A percentile compares a stretch with the other conserved stretches of the same genome.
Conservation (phyloP, 92 coral and sea anemone species). For the Actinostola sp. region DNA sequence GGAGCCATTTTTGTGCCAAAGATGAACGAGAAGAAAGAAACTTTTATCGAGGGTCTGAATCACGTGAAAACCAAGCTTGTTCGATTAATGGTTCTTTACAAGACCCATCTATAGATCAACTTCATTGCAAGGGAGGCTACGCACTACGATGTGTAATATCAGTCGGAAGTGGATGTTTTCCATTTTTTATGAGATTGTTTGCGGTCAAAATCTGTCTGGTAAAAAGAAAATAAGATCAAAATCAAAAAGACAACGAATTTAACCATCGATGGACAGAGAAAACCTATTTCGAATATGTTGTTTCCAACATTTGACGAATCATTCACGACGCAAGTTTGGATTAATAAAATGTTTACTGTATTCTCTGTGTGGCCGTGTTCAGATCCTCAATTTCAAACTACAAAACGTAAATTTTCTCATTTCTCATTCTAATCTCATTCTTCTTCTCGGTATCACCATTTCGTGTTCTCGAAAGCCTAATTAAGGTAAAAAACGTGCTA, state of each 20-base stretch:
- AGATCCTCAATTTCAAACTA: background rate
- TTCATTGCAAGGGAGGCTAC: conserved; percentile 54
- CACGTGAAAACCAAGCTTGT: conserved; percentile 40
- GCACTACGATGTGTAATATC: conserved; percentile 56
- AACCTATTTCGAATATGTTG: no score
- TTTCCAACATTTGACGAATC: no score
- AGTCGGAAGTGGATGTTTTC: conserved; percentile 33
- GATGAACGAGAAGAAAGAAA: conserved; percentile 50
- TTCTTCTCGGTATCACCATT: no score
- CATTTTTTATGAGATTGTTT: background rate
- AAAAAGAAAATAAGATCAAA: no score
- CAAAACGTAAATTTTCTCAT: background rate
- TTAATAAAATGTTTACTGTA: no score
- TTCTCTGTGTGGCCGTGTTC: no score
- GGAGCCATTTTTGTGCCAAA: conserved; percentile 57
- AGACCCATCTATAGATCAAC: conserved; percentile 34
- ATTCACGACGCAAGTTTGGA: no score
- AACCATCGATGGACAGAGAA: no score
- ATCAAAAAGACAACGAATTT: no score
- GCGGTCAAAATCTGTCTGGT: background rate
- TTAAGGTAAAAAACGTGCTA: no score
- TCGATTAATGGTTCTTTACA: conserved; percentile 46
- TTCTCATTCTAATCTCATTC: background rate
- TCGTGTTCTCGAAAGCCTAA: no score
- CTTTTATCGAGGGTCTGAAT: conserved; percentile 22